These are phyloP conservation scores for Yasuhikotakia modesta DNA, from an alignment of 2,797 vertebrate genomes.

Conservation along the genomic window DNA sequence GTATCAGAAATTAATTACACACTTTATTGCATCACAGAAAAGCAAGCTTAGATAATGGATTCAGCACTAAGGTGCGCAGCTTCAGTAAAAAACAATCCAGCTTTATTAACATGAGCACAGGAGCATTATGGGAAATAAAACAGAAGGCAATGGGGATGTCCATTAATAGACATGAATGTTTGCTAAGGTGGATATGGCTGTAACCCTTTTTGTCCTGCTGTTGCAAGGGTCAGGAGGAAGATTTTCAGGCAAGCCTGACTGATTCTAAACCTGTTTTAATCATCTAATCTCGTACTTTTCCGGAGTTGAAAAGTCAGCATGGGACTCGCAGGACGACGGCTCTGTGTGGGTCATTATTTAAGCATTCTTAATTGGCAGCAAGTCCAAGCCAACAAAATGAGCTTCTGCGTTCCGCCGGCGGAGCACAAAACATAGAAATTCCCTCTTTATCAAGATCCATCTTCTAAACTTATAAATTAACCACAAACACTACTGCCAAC, in stretches of 20 bases:
- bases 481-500: background rate
- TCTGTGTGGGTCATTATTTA: slow-evolving; percentile 55
- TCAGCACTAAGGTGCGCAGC: slow-evolving; percentile 32
- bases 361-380: slow-evolving; percentile 53
- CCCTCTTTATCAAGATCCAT: slow-evolving; percentile 1
- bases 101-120: slow-evolving; percentile 46
- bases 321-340: slow-evolving; percentile 39
- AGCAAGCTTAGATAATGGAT: slow-evolving; percentile 39
- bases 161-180: slow-evolving; percentile 32
- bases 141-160: slow-evolving; percentile 22
- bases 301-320: slow-evolving; percentile 49
- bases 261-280: slow-evolving; percentile 3
- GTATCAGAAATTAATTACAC: slow-evolving; percentile 54
- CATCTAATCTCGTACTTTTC: slow-evolving; percentile 29
- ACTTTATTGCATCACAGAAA: slow-evolving; percentile 51
- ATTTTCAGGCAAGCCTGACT: slow-evolving; percentile 1
- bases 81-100: slow-evolving; percentile 19
- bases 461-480: background rate
- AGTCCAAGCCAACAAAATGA: slow-evolving; percentile 36
- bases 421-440: slow-evolving; percentile 25
- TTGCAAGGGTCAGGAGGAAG: background rate
- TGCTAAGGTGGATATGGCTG: slow-evolving; percentile 10
- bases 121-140: slow-evolving; percentile 32
- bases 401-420: slow-evolving; percentile 36
- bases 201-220: slow-evolving; percentile 5